Conservation (phyloP, 1,140 invertebrate species). For the Pteromalus puparum region DNA sequence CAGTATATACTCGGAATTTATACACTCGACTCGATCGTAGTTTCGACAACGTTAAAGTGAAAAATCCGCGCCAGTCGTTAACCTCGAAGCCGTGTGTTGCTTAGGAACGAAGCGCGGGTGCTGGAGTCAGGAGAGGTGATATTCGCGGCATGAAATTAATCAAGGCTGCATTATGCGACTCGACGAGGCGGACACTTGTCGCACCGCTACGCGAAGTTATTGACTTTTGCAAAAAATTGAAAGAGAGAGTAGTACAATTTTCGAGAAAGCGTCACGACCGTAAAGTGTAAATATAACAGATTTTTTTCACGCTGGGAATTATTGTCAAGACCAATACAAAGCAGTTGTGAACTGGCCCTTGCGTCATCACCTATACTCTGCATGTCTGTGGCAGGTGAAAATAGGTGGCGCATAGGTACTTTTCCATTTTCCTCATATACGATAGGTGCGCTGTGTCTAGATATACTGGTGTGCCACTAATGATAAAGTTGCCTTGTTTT, state of each 20-base stretch:
- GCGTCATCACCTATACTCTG: too few species aligned
- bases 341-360: too few species aligned
- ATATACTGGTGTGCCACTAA: too few species aligned
- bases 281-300: too few species aligned
- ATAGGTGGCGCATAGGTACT: too few species aligned
- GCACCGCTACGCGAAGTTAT: neutral
- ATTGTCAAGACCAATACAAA: too few species aligned
- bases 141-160: conserved; percentile 33
- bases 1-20: neutral
- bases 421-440: too few species aligned
- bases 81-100: neutral
- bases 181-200: neutral
- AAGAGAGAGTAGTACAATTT: neutral
- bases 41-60: neutral
- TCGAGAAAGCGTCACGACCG: neutral
- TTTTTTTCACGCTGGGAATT: too few species aligned
- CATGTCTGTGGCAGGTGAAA: too few species aligned
- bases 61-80: neutral
- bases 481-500: too few species aligned
- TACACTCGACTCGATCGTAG: neutral
- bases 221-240: neutral
- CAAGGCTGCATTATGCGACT: neutral
- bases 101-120: neutral
- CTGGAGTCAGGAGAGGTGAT: too few species aligned
- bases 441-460: too few species aligned